These are phyloP conservation scores for Solea solea DNA, from an alignment of 2,113 vertebrate genomes.

Conservation along the genomic window DNA sequence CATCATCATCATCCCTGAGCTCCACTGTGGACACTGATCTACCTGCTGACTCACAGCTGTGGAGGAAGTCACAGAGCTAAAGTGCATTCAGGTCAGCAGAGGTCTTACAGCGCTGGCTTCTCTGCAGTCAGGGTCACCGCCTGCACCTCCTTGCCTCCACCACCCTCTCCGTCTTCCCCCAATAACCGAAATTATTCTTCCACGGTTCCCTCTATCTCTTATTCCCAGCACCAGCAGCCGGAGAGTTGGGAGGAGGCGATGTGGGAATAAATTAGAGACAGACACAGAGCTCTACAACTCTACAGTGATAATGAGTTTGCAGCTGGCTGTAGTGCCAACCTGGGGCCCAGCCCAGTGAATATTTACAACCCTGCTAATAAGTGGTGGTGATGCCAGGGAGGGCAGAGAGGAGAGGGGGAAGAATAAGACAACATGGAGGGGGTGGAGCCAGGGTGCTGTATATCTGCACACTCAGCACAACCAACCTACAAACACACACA, in stretches of 20 bases:
- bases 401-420: not conserved
- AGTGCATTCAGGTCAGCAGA: not conserved
- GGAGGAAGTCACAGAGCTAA: not conserved
- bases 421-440: not conserved
- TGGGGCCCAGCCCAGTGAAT: conserved; percentile 41
- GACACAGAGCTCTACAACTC: conserved; percentile 59
- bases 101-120: not conserved
- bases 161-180: not conserved
- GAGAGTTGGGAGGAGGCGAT: conserved; percentile 1
- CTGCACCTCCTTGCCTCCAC: conserved; percentile 11
- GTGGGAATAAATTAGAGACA: conserved; percentile 69
- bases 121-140: conserved; percentile 22
- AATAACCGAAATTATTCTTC: not conserved
- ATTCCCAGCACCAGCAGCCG: conserved; percentile 14
- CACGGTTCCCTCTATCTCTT: not conserved
- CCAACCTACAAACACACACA: not conserved
- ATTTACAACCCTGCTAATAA: conserved; percentile 62
- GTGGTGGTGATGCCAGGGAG: conserved; percentile 30
- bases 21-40: not conserved
- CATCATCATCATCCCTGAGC: not conserved
- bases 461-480: conserved; percentile 32
- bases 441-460: not conserved
- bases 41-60: conserved; percentile 35
- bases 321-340: conserved; percentile 54
- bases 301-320: conserved; percentile 70